Base-by-base conservation (phyloP, 2,888 invertebrate genomes). In the Thereva nobilitata region DNA sequence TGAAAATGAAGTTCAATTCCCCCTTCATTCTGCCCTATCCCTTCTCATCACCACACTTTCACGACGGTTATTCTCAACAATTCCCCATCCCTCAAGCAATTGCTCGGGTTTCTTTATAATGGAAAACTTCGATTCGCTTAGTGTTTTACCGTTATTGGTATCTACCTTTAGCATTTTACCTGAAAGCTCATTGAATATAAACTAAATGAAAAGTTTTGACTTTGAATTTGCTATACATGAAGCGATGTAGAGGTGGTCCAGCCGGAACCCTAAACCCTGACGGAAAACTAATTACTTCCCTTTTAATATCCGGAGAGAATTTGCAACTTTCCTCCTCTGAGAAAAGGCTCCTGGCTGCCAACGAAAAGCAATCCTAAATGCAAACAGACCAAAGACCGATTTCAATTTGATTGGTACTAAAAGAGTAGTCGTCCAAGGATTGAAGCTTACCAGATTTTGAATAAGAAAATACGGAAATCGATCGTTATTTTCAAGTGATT, bases 201-300 rank as follows among this genome's bases (percentile, higher is more conserved):
- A n/a, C 8, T 35, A 54, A 37, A 35, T 54, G 10, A 35, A 54
- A 38, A 5, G 35, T 55, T 55, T 55, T 12, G n/a, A 42, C 42
- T 42, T 7, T 42, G 42, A 42, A 42, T 9, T 42, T 42, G 7
- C 42, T 23, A 23, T 23, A 42, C 42, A n/a, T 42, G 42, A n/a
- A 42, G 42, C 8, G 9, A n/a, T 42, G 42, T 42, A 42, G 42
- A 42, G 9, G 42, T 9, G 40, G 42, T 35, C 56, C 42, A 37
- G 37, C 57, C n/a, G 41, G 45, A 47, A 59, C 41, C 61, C 45
- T 35, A 49, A 42, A 49, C 34, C 61, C 61, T 50, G 61, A 61
- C 61, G 50, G 61, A 49, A 61, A 61, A 61, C 61, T 61, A 61
- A 61, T 61, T 61, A 61, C 61, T 61, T 61, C 61, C 61, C 61